Conservation (phyloP, 2,888 invertebrate genomes). For the Phortica okadai region DNA sequence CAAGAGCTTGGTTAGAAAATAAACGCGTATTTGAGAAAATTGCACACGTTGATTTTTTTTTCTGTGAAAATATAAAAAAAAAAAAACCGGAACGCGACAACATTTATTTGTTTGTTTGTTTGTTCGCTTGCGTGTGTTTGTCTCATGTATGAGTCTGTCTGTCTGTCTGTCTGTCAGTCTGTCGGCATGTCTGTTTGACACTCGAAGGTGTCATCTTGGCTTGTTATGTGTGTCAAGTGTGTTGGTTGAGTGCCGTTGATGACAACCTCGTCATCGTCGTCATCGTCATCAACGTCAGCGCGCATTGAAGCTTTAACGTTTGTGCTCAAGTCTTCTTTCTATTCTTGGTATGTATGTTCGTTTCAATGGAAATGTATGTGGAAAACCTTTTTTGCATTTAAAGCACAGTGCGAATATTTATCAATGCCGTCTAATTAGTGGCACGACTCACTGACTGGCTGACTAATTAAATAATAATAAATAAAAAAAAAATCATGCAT, state of each 20-base stretch:
- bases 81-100: constrained; percentile 55
- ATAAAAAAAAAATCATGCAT: no score
- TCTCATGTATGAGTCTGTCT: constrained; percentile 9
- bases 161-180: constrained; percentile 17
- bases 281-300: not conserved
- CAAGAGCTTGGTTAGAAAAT: constrained; percentile 43
- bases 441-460: no score
- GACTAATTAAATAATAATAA: no score
- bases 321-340: not conserved
- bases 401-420: no score
- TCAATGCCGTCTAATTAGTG: no score
- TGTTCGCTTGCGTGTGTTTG: constrained; percentile 38
- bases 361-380: no score
- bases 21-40: constrained; percentile 40
- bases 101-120: constrained; percentile 33
- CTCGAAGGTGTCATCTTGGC: constrained; percentile 18
- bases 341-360: no score
- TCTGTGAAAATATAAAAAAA: constrained; percentile 35
- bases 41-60: constrained; percentile 44
- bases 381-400: no score
- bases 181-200: constrained; percentile 1
- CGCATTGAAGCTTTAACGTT: not conserved
- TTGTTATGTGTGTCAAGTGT: constrained; percentile 63
- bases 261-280: not conserved
- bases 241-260: constrained; percentile 23